Evolutionary conservation across 37 sponge, comb jelly and placozoan genomes (phyloP), one percentile per base, ranked within the genome.

Genomic region (Theonella swinhoei): DNA sequence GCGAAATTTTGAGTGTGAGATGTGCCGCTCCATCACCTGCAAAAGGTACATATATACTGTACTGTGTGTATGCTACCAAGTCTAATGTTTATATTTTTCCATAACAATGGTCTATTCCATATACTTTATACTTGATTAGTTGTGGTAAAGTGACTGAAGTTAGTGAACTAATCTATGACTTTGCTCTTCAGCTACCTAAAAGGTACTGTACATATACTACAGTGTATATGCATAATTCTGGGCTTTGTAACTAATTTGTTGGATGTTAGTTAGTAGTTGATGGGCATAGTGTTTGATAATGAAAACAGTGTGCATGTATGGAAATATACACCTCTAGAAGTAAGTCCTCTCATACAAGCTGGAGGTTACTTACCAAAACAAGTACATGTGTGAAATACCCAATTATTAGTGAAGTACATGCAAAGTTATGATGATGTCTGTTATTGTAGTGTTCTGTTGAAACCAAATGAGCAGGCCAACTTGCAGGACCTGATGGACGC

Each of bases 1-100:
- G 25, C 77, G 62, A 33, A 93, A 89, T 54, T 93, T 93, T 75
- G 86, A 89, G 47, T 83, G 82, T 67, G 63, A 69, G 20, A 77
- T 93, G 8, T 25, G 70, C 31, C 90, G 85, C 71, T 89, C 83
- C 29, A 89, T 93, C 9, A 80, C 54, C 54, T 47, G 11, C 54
- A 47, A 17, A 14, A 7, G 54, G 54, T 17, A 47, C 14, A 47
- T 47, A 47, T 47, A 47, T 7, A 47, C 7, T 47, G 14, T 47
- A 47, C 14, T 14, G 14, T 14, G 54, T 47, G 7, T 47, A 14
- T 47, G 54, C 14, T 47, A 47, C 14, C 54, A 47, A 17, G 54
- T 47, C 14, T 47, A 14, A 47, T n/a, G 14, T 26, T 61, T 42
- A 24, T 61, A 34, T 79, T 23, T 37, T n/a, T 29, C 3, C 5